phyloP scores from a whole-genome alignment of 2,113 vertebrate species.

The Triplophysa dalaica region DNA sequence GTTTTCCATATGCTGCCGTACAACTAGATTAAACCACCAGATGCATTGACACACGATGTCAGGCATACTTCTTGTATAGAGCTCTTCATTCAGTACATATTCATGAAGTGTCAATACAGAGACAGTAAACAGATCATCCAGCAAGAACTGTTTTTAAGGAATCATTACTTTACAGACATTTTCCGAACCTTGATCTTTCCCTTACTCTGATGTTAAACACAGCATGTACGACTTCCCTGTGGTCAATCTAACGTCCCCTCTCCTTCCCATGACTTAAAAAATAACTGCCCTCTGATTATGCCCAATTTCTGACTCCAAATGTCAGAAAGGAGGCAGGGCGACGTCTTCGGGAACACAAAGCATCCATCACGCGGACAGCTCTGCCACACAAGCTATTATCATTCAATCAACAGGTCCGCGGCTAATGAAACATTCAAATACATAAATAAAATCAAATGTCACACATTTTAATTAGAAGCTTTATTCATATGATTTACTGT shows the following conservation, averaged over 20 bases:
- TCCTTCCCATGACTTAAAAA: constrained; percentile 24
- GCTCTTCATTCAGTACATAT: too few relatives aligned
- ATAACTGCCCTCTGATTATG: constrained; percentile 53
- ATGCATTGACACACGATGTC: too few relatives aligned
- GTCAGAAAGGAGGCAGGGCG: constrained; percentile 42
- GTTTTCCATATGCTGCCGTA: too few relatives aligned
- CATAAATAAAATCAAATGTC: constrained; percentile 6
- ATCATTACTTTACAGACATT: too few relatives aligned
- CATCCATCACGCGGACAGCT: constrained; percentile 53
- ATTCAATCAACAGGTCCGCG: constrained; percentile 53
- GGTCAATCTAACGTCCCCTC: constrained; percentile 1
- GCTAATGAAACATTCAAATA: constrained; percentile 46
- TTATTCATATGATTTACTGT: neutral
- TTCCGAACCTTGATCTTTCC: neutral
- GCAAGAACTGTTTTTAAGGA: too few relatives aligned
- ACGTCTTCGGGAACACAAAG: constrained; percentile 50
- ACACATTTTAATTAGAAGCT: neutral
- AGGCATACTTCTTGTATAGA: too few relatives aligned
- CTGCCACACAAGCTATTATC: constrained; percentile 49
- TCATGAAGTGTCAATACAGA: too few relatives aligned
- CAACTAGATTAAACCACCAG: too few relatives aligned
- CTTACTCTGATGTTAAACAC: neutral
- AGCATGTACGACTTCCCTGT: neutral
- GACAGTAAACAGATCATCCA: too few relatives aligned
- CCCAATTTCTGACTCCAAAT: constrained; percentile 48